phyloP scores from a whole-genome alignment of 2,888 invertebrate species.

The Agrilus cyanescens region DNA sequence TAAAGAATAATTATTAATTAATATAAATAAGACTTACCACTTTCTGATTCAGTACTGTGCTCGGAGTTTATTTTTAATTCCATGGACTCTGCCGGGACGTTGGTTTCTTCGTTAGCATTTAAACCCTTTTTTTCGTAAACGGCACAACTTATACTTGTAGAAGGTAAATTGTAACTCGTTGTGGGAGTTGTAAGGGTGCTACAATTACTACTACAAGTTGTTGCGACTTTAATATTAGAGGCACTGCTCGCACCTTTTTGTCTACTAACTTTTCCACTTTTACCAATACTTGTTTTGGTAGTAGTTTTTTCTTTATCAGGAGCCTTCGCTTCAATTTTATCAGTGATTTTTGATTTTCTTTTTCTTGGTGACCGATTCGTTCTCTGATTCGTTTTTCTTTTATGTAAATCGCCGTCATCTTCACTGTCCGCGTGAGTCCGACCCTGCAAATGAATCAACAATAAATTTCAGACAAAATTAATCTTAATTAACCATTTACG shows the following conservation, averaged over 20 bases:
- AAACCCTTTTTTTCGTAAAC: no score
- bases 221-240: no score
- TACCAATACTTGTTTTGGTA: background rate
- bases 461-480: background rate
- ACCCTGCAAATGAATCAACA: constrained; percentile 1
- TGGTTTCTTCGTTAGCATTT: constrained; percentile 2
- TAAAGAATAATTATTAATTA: background rate
- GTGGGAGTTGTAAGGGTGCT: no score
- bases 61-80: constrained; percentile 27
- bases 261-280: background rate
- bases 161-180: no score
- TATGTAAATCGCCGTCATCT: constrained; percentile 21
- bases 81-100: constrained; percentile 22
- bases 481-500: constrained; percentile 15
- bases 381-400: constrained; percentile 13
- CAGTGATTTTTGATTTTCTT: constrained; percentile 12
- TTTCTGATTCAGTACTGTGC: constrained; percentile 32
- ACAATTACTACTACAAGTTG: no score
- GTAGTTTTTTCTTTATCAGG: background rate
- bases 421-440: constrained; percentile 24
- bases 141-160: no score
- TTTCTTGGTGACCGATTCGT: constrained; percentile 14
- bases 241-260: no score
- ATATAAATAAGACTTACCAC: constrained; percentile 22
- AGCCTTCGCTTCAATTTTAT: background rate